Percentiles rank a stretch among this genome's conserved stretches.
phyloP scores from a whole-genome alignment of 2,888 invertebrate species.

The Stenodera caucasica region DNA sequence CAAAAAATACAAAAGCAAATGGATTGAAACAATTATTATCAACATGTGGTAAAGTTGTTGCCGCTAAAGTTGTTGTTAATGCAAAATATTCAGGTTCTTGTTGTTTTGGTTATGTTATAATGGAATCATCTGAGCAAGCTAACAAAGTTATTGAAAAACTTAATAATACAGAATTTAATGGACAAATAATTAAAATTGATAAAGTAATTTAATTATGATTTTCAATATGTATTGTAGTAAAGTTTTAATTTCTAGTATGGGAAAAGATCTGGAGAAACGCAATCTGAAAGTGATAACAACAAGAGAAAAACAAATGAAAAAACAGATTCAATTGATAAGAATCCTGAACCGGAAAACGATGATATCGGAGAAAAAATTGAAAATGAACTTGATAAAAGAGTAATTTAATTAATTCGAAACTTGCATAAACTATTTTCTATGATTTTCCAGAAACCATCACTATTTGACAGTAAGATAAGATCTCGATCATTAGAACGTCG shows the following conservation, averaged over 20 bases:
- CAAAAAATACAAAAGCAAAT: constrained; percentile 88
- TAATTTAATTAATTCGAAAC: background rate
- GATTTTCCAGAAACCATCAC: constrained; percentile 42
- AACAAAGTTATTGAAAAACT: constrained; percentile 87
- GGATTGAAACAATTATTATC: constrained; percentile 92
- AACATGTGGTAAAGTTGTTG: constrained; percentile 91
- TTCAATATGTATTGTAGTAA: too few relatives aligned
- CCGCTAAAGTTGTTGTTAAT: constrained; percentile 96
- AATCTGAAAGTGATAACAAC: constrained; percentile 40
- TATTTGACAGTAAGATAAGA: constrained; percentile 15
- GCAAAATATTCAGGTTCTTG: constrained; percentile 89
- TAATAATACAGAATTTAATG: constrained; percentile 91
- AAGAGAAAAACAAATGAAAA: constrained; percentile 19
- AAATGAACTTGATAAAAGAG: background rate
- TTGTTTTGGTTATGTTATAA: constrained; percentile 95
- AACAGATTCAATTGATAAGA: background rate
- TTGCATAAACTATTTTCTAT: constrained; percentile 42
- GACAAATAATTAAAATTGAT: constrained; percentile 92
- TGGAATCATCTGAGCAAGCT: constrained; percentile 88
- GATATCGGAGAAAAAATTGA: constrained; percentile 15
- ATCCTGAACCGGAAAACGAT: constrained; percentile 1
- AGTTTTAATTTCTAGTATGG: too few relatives aligned
- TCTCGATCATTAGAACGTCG: constrained; percentile 24
- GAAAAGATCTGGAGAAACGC: too few relatives aligned
- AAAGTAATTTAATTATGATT: constrained; percentile 68